phyloP scores from a whole-genome alignment of 2,113 vertebrate genomes.

The Ahaetulla prasina region DNA sequence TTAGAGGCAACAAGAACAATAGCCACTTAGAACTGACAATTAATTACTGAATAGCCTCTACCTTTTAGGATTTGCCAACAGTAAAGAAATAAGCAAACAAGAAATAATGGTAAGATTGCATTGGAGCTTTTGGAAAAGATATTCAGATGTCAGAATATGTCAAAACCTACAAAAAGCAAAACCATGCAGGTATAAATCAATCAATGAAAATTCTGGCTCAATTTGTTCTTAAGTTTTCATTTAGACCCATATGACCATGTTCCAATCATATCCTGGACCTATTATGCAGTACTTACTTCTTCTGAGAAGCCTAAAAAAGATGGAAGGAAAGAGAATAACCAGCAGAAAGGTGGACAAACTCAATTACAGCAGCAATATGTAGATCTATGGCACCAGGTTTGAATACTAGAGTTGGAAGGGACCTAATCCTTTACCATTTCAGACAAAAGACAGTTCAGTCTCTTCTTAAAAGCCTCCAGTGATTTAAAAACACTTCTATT shows the following conservation, averaged over 20 bases:
- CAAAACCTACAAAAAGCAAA: neutral
- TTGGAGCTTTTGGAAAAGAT: neutral
- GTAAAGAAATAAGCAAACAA: neutral
- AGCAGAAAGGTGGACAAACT: neutral
- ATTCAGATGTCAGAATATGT: neutral
- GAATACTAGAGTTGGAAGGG: neutral
- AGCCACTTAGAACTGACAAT: neutral
- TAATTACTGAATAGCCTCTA: neutral
- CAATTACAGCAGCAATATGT: neutral
- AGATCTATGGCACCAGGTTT: neutral
- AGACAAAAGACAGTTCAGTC: too few relatives aligned
- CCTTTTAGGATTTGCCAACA: neutral
- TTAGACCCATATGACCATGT: neutral
- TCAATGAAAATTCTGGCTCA: neutral
- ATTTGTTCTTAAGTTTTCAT: neutral
- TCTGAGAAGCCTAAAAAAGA: neutral
- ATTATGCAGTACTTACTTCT: neutral
- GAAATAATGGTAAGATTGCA: neutral
- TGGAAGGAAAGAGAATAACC: neutral
- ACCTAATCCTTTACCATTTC: neutral
- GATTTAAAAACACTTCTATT: too few relatives aligned
- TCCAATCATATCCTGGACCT: neutral
- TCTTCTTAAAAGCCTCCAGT: neutral
- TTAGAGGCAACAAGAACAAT: neutral
- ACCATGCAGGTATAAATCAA: neutral